These are phyloP conservation scores for Craterocephalus amniculus DNA, from an alignment of 2,797 vertebrate species.

Conservation along the genomic window DNA sequence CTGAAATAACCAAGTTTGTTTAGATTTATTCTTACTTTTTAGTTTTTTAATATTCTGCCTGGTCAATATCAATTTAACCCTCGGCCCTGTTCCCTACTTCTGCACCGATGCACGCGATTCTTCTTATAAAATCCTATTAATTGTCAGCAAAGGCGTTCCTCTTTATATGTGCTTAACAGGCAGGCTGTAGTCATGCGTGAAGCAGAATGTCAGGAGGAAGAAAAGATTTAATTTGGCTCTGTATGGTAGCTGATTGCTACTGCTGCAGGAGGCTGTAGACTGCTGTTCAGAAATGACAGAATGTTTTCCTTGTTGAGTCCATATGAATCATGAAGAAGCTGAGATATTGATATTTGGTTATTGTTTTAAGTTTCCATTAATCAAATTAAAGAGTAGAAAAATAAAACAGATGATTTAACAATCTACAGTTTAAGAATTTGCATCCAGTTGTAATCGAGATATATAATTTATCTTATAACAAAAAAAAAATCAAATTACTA, in stretches of 20 bases:
- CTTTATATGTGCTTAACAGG: conserved; percentile 36
- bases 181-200: conserved; percentile 36
- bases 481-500: conserved; percentile 30
- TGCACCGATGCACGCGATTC: conserved; percentile 10
- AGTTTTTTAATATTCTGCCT: not conserved
- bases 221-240: conserved; percentile 41
- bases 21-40: too few species aligned
- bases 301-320: conserved; percentile 19
- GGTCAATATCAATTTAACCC: conserved; percentile 8
- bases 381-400: not conserved
- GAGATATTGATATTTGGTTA: not conserved
- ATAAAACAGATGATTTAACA: not conserved
- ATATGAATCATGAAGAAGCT: conserved; percentile 14
- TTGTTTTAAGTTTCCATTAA: conserved; percentile 9
- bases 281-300: conserved; percentile 23
- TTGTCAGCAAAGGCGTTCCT: conserved; percentile 32
- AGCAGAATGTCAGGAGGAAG: conserved; percentile 42
- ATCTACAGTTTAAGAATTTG: not conserved
- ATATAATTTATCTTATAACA: not conserved
- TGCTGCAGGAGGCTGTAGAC: conserved; percentile 21
- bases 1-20: not conserved
- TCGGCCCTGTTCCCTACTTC: conserved; percentile 5
- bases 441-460: not conserved
- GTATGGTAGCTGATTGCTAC: conserved; percentile 33
- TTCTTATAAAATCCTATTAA: conserved; percentile 32